Conservation (phyloP, 1,140 invertebrate genomes). For the Ganaspis sp. region DNA sequence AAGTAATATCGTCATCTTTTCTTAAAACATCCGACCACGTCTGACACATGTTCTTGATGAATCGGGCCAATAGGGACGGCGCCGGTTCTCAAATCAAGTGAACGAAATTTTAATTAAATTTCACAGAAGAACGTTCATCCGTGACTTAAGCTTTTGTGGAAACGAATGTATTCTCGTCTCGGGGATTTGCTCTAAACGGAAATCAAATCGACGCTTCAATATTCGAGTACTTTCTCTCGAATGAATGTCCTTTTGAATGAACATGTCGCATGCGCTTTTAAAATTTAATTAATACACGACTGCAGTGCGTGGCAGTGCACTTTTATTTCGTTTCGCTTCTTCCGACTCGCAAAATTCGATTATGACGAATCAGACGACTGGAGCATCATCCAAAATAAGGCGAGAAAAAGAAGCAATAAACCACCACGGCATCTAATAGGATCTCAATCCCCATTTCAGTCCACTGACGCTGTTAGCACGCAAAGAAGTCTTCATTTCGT, state of each 20-base stretch:
- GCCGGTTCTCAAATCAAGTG: conserved; percentile 33
- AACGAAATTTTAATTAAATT: conserved; percentile 67
- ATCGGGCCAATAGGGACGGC: conserved; percentile 11
- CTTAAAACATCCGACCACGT: not conserved
- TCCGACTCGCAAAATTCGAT: conserved; percentile 30
- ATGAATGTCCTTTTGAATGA: not conserved
- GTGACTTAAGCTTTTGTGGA: conserved; percentile 53
- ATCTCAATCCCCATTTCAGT: not conserved
- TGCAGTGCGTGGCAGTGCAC: not conserved
- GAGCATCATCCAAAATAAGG: not conserved
- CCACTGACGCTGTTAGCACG: not conserved
- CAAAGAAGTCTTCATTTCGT: not conserved
- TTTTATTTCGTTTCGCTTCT: not conserved
- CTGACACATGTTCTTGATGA: not conserved
- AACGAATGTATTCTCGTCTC: conserved; percentile 14
- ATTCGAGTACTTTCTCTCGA: conserved; percentile 10
- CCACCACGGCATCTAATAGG: not conserved
- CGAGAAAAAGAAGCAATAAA: not conserved
- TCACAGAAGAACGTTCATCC: conserved; percentile 49
- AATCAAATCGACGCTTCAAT: conserved; percentile 3
- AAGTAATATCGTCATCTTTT: not conserved
- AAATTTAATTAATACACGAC: conserved; percentile 40
- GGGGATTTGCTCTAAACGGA: conserved; percentile 9
- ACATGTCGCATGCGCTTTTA: conserved; percentile 34
- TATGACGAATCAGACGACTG: conserved; percentile 1